A percentile compares a stretch with the other conserved stretches of the same genome.
Conservation (phyloP, 1,140 invertebrate species). For the Nylanderia fulva region DNA sequence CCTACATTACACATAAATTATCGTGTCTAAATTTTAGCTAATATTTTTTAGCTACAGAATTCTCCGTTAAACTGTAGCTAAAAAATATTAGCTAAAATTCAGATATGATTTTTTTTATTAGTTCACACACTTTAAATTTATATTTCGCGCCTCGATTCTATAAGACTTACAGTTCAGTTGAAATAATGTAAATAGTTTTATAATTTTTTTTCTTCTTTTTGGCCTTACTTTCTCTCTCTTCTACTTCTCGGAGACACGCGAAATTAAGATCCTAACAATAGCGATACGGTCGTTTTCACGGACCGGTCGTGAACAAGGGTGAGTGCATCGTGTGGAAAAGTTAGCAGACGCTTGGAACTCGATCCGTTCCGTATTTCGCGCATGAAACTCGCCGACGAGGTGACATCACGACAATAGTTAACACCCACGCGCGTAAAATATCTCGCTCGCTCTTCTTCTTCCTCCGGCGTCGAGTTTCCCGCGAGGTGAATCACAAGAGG, state of each 20-base stretch:
- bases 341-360: constrained; percentile 71
- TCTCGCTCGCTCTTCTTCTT: constrained; percentile 53
- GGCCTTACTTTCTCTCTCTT: too few species aligned
- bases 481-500: constrained; percentile 49
- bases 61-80: too few species aligned
- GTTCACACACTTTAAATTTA: background rate
- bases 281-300: constrained; percentile 50
- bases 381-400: constrained; percentile 78
- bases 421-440: constrained; percentile 78
- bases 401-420: constrained; percentile 77
- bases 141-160: background rate
- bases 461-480: constrained; percentile 65
- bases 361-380: constrained; percentile 79
- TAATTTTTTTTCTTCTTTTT: background rate
- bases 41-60: too few species aligned
- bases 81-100: too few species aligned
- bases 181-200: background rate
- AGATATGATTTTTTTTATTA: too few species aligned
- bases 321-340: constrained; percentile 47
- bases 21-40: too few species aligned
- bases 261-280: constrained; percentile 10
- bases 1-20: too few species aligned
- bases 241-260: background rate
- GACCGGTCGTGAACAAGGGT: constrained; percentile 29
- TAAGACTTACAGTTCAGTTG: background rate